These are phyloP conservation scores for Mythimna albipuncta DNA, from an alignment of 2,888 invertebrate genomes.

Conservation along the genomic window DNA sequence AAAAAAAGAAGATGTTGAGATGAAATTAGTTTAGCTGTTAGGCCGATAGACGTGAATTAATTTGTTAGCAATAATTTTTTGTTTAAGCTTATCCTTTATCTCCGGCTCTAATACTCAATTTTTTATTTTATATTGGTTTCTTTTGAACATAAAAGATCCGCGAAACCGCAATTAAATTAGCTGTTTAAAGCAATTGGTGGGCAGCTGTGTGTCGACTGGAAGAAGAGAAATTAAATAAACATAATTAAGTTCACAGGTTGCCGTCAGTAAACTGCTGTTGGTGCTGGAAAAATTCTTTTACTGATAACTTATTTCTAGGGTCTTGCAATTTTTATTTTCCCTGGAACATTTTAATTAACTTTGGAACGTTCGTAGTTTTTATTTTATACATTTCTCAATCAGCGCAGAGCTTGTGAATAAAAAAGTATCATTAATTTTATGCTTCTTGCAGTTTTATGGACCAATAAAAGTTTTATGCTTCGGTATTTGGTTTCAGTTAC, in stretches of 20 bases:
- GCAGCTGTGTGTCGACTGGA: background rate
- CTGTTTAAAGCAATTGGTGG: background rate
- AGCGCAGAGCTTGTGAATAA: slow-evolving; percentile 13
- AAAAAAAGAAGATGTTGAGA: too few species aligned
- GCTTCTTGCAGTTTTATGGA: slow-evolving; percentile 20
- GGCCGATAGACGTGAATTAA: too few species aligned
- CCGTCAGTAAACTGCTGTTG: background rate
- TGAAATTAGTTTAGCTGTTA: too few species aligned
- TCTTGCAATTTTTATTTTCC: slow-evolving; percentile 2
- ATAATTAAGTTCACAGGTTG: background rate
- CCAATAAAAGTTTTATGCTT: slow-evolving; percentile 19
- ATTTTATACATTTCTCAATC: slow-evolving; percentile 33
- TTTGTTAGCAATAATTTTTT: too few species aligned
- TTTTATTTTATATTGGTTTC: slow-evolving; percentile 9
- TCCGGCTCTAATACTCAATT: background rate
- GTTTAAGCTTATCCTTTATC: background rate
- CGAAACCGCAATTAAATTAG: background rate
- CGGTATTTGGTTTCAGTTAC: slow-evolving; percentile 21
- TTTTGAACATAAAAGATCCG: slow-evolving; percentile 4
- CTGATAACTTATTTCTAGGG: background rate
- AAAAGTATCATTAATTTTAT: slow-evolving; percentile 15
- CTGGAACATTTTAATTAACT: slow-evolving; percentile 25
- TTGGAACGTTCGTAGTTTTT: slow-evolving; percentile 23
- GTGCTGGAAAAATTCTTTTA: background rate
- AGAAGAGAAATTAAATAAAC: slow-evolving; percentile 4